Conservation (phyloP, 2,888 invertebrate species). For the Drosophila hamatofila region DNA sequence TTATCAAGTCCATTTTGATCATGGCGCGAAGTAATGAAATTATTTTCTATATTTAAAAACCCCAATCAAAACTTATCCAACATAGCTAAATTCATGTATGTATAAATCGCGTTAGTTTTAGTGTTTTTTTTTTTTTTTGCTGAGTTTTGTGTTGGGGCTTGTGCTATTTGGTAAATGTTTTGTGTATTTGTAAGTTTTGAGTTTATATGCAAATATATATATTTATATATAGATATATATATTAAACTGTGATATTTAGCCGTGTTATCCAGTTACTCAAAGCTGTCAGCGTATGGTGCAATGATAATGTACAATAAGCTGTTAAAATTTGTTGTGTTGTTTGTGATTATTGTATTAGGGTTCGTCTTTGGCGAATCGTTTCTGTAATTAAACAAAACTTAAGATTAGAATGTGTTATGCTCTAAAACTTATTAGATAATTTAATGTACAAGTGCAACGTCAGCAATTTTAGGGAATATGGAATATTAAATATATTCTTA, state of each 20-base stretch:
- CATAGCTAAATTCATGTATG: slow-evolving; percentile 11
- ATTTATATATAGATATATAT: slow-evolving; percentile 7
- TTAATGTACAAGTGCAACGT: slow-evolving; percentile 13
- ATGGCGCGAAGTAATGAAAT: neutral
- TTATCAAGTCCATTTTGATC: slow-evolving; percentile 15
- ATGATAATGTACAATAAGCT: slow-evolving; percentile 49
- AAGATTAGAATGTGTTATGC: slow-evolving; percentile 50
- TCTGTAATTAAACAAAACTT: slow-evolving; percentile 85
- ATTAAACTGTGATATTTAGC: slow-evolving; percentile 51
- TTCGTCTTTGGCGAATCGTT: slow-evolving; percentile 86
- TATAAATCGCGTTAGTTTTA: slow-evolving; percentile 1
- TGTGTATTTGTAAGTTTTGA: slow-evolving; percentile 23
- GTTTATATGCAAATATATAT: slow-evolving; percentile 31
- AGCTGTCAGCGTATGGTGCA: slow-evolving; percentile 63
- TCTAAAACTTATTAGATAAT: slow-evolving; percentile 10
- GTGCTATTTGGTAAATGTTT: slow-evolving; percentile 25
- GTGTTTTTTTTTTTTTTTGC: slow-evolving; percentile 5
- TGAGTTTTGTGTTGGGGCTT: slow-evolving; percentile 24
- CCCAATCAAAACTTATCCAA: slow-evolving; percentile 11
- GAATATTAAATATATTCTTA: neutral
- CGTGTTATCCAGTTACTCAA: slow-evolving; percentile 57
- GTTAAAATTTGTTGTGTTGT: slow-evolving; percentile 54
- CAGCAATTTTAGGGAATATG: neutral
- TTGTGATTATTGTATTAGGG: slow-evolving; percentile 61
- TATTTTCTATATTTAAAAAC: neutral